These are phyloP conservation scores for Antheraea pernyi DNA, from an alignment of 1,140 invertebrate species.

Conservation along the genomic window DNA sequence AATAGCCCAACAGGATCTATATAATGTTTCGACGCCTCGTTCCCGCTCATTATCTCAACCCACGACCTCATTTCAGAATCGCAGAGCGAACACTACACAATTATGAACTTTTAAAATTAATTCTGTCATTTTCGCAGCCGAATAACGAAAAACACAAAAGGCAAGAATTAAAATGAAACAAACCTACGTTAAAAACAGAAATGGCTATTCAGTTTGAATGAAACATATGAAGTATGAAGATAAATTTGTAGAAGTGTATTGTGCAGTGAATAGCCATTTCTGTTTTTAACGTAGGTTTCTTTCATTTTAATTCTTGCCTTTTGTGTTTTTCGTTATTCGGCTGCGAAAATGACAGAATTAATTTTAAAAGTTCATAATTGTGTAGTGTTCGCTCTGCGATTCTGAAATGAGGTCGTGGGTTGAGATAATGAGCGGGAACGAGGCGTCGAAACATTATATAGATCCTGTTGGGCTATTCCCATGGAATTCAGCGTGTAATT, in stretches of 20 bases:
- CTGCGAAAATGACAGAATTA: conserved; percentile 24
- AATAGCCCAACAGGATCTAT: conserved; percentile 21
- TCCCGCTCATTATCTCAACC: conserved; percentile 61
- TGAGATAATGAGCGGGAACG: conserved; percentile 62
- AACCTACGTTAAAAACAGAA: neutral
- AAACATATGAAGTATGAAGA: neutral
- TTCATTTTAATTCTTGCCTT: neutral
- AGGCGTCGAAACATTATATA: conserved; percentile 41
- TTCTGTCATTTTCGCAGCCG: conserved; percentile 17
- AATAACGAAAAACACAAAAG: conserved; percentile 6
- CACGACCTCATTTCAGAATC: conserved; percentile 60
- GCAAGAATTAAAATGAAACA: neutral
- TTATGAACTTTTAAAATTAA: conserved; percentile 61
- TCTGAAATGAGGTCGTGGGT: conserved; percentile 57
- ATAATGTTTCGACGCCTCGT: conserved; percentile 42
- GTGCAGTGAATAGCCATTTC: too few species aligned
- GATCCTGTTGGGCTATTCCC: conserved; percentile 18
- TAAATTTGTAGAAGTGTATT: neutral
- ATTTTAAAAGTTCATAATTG: conserved; percentile 60
- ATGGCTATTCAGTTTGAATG: neutral
- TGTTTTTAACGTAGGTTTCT: neutral
- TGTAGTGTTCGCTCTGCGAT: conserved; percentile 56
- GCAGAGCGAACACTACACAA: conserved; percentile 52
- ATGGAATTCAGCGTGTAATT: conserved; percentile 28
- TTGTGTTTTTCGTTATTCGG: conserved; percentile 4